Evolutionary conservation across 2,888 invertebrate genomes (phyloP).

Genomic region (Strigamia crassipes): DNA sequence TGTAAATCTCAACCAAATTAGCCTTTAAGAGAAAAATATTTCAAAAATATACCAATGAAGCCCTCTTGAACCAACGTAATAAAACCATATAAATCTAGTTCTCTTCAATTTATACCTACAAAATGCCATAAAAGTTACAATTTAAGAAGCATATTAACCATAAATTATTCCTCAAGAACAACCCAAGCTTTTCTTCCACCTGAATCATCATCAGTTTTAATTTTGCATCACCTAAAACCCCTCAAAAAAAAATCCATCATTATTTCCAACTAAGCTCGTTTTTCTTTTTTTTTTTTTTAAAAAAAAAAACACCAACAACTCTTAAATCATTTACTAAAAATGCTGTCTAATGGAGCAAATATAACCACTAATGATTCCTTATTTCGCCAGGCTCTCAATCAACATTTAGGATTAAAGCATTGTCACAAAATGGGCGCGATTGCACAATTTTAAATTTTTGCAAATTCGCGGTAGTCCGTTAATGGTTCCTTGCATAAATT

Average conservation of each 20-base stretch:
- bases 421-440: no score
- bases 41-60: no score
- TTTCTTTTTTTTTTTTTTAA: not conserved
- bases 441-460: no score
- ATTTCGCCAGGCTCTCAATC: conserved; percentile 24
- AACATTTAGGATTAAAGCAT: conserved; percentile 39
- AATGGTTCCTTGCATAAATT: no score
- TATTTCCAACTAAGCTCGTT: not conserved
- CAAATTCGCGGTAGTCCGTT: no score
- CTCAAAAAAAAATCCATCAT: not conserved
- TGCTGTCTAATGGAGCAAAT: conserved; percentile 6
- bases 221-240: not conserved
- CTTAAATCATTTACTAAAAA: conserved; percentile 37
- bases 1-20: no score
- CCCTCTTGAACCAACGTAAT: no score
- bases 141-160: not conserved
- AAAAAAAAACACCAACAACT: not conserved
- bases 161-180: not conserved
- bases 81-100: not conserved
- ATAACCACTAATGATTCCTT: conserved; percentile 1
- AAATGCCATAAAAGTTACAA: not conserved
- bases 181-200: not conserved
- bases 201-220: conserved; percentile 15
- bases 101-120: not conserved
- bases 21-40: no score